Percentiles rank a stretch among this genome's conserved stretches.
These are phyloP conservation scores for Agrochola macilenta DNA, from an alignment of 2,888 invertebrate species.

Conservation along the genomic window DNA sequence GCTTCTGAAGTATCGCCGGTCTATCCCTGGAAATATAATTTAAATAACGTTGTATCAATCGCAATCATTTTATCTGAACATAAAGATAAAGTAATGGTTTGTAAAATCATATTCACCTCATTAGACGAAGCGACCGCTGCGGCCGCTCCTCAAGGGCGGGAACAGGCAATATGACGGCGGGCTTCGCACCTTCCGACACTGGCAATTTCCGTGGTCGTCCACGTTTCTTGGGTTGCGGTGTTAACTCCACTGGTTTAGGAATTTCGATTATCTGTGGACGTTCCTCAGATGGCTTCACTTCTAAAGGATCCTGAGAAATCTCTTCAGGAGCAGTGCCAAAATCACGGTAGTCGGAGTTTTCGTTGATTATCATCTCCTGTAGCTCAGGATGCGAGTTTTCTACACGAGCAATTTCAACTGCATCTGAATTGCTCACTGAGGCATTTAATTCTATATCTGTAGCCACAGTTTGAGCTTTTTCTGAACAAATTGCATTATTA, in stretches of 20 bases:
- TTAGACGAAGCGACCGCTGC: conserved; percentile 85
- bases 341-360: conserved; percentile 86
- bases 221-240: conserved; percentile 87
- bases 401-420: conserved; percentile 75
- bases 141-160: conserved; percentile 87
- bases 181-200: conserved; percentile 80
- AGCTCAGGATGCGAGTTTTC: conserved; percentile 81
- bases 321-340: conserved; percentile 81
- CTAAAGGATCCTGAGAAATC: conserved; percentile 86
- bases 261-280: conserved; percentile 70
- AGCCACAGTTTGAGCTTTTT: conserved; percentile 75
- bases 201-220: conserved; percentile 87
- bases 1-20: conserved; percentile 81
- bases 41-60: conserved; percentile 3
- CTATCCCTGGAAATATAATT: conserved; percentile 79
- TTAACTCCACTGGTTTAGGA: conserved; percentile 76
- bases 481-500: conserved; percentile 78
- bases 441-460: conserved; percentile 82
- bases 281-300: conserved; percentile 76
- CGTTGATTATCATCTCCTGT: conserved; percentile 86
- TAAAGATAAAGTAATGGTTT: not conserved
- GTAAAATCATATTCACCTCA: conserved; percentile 77
- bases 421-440: conserved; percentile 82
- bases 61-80: not conserved
- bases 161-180: conserved; percentile 77